phyloP scores from a whole-genome alignment of 2,797 vertebrate genomes.

The Myotis findleyi region DNA sequence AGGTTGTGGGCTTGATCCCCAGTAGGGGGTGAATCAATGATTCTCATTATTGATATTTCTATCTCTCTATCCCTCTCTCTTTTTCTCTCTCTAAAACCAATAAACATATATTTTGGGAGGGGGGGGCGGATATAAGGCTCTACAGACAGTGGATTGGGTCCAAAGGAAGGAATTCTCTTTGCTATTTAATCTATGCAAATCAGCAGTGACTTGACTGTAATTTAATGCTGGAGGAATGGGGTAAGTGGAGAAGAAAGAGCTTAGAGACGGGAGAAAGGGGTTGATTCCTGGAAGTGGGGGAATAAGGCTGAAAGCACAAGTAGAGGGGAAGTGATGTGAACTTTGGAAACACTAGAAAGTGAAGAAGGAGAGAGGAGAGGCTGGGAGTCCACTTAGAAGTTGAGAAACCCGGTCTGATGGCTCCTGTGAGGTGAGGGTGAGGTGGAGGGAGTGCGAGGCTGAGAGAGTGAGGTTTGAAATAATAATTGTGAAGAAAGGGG shows the following conservation, averaged over 20 bases:
- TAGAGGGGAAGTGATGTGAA: neutral
- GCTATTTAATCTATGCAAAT: neutral
- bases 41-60: neutral
- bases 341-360: neutral
- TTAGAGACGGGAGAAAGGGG: neutral
- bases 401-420: neutral
- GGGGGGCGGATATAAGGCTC: neutral
- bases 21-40: neutral
- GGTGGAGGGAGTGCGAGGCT: neutral
- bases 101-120: too few species aligned
- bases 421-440: neutral
- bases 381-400: neutral
- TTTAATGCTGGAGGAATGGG: neutral
- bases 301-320: neutral
- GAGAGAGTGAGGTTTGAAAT: neutral
- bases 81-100: too few species aligned
- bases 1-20: neutral
- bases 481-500: neutral
- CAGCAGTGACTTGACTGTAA: neutral
- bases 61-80: neutral
- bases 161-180: neutral
- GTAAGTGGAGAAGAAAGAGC: neutral
- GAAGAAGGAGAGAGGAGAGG: neutral
- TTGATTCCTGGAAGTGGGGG: neutral
- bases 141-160: neutral